A percentile compares a stretch with the other conserved stretches of the same genome.
Evolutionary conservation across 2,113 vertebrate species (phyloP).

Genomic region (Verasper variegatus): DNA sequence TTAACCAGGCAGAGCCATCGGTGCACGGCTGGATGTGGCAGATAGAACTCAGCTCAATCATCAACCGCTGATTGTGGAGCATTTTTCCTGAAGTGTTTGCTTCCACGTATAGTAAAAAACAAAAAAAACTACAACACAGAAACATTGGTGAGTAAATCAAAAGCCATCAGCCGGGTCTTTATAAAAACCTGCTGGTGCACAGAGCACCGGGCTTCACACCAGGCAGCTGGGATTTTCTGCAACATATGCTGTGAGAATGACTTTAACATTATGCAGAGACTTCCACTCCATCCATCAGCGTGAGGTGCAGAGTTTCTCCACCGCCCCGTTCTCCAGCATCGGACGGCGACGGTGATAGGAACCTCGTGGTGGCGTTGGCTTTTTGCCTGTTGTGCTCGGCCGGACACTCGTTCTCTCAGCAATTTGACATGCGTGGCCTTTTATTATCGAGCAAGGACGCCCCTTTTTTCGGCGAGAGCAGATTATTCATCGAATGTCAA

Average conservation of each 20-base stretch:
- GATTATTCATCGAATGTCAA: constrained; percentile 79
- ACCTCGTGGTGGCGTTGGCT: constrained; percentile 53
- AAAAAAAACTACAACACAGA: too few relatives aligned
- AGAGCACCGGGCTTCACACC: neutral
- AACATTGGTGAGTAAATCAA: too few relatives aligned
- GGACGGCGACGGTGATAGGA: constrained; percentile 57
- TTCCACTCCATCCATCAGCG: constrained; percentile 55
- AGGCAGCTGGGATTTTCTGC: constrained; percentile 63
- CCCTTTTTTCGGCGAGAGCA: constrained; percentile 41
- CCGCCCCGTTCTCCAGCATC: constrained; percentile 6
- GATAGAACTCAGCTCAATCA: constrained; percentile 10
- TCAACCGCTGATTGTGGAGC: neutral
- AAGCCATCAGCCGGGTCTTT: too few relatives aligned
- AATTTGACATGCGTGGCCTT: constrained; percentile 79
- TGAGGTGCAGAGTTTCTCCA: constrained; percentile 30
- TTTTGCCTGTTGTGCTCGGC: constrained; percentile 69
- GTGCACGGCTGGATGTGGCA: neutral
- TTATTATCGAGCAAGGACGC: constrained; percentile 73
- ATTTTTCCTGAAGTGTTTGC: neutral
- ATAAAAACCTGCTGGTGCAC: neutral
- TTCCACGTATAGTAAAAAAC: too few relatives aligned
- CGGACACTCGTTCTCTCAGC: constrained; percentile 71
- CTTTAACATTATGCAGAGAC: constrained; percentile 36
- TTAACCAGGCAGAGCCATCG: neutral
- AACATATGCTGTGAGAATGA: constrained; percentile 65